These are phyloP conservation scores for Gambusia yucatana DNA, from an alignment of 2,797 vertebrate species.

Conservation along the genomic window DNA sequence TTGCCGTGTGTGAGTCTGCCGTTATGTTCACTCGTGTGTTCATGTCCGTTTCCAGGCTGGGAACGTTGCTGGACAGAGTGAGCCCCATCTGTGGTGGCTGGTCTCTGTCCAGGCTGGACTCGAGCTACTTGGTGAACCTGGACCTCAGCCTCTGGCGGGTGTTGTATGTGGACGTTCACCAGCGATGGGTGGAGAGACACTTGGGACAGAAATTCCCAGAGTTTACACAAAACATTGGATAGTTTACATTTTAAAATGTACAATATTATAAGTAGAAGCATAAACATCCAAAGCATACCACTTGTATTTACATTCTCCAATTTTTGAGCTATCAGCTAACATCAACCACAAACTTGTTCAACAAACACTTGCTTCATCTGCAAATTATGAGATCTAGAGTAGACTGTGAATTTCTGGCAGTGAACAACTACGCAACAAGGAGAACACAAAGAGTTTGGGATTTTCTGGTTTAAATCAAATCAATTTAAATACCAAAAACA, in stretches of 20 bases:
- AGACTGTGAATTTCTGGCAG: conserved; percentile 47
- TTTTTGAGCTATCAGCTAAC: conserved; percentile 45
- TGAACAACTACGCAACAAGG: conserved; percentile 54
- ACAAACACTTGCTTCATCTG: conserved; percentile 46
- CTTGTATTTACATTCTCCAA: conserved; percentile 41
- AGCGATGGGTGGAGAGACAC: conserved; percentile 90
- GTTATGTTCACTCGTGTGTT: conserved; percentile 67
- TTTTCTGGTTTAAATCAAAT: conserved; percentile 67
- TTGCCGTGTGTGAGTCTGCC: conserved; percentile 44
- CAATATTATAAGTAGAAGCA: conserved; percentile 27
- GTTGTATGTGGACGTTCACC: conserved; percentile 94
- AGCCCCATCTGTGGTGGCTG: conserved; percentile 79
- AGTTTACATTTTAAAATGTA: conserved; percentile 44
- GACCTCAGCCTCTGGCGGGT: conserved; percentile 90
- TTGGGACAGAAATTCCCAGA: conserved; percentile 60
- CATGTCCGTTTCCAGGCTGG: conserved; percentile 75
- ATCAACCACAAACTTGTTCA: conserved; percentile 40
- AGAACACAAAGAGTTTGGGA: conserved; percentile 36
- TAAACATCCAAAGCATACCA: conserved; percentile 42
- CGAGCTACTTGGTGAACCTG: conserved; percentile 94
- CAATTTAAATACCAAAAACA: conserved; percentile 56
- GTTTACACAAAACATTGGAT: conserved; percentile 36
- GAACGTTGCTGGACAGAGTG: conserved; percentile 85
- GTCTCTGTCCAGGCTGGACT: conserved; percentile 82
- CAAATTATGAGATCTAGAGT: conserved; percentile 32